These are phyloP conservation scores for Muscicapa comitata DNA, from an alignment of 2,797 vertebrate species.

Conservation along the genomic window DNA sequence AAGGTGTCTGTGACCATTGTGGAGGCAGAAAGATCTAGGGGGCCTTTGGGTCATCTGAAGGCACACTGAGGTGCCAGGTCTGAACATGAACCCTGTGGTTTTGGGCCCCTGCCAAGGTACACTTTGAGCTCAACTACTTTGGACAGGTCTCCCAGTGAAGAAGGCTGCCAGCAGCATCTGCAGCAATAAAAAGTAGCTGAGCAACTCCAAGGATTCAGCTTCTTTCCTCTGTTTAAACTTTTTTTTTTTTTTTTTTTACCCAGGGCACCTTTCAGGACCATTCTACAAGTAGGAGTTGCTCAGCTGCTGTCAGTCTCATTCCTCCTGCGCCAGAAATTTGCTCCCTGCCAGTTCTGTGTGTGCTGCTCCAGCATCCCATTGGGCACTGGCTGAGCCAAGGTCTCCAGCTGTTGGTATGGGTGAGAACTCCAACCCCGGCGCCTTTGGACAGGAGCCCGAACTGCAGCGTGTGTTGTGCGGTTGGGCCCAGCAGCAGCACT, in stretches of 20 bases:
- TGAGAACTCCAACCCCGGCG: fast-evolving
- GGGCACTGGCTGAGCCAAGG: not conserved
- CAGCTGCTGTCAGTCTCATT: not conserved
- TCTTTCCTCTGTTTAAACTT: not conserved
- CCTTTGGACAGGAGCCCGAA: not conserved
- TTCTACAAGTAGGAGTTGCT: fast-evolving
- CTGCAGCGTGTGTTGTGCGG: fast-evolving
- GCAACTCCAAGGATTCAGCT: not conserved
- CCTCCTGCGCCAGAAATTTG: not conserved
- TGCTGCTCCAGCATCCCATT: not conserved
- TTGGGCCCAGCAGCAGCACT: not conserved
- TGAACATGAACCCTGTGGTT: not conserved
- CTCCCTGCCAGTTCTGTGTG: not conserved
- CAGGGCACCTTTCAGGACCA: not conserved
- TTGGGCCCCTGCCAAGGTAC: not conserved
- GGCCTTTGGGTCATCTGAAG: not conserved
- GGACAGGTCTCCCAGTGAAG: not conserved
- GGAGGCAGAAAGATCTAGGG: not conserved
- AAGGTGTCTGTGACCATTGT: not conserved
- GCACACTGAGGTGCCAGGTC: not conserved
- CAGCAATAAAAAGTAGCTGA: not conserved
- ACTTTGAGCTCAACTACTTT: not conserved
- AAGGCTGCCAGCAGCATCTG: fast-evolving
- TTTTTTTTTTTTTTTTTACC: not conserved
- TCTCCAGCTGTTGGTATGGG: not conserved